Conservation (phyloP, 2,888 invertebrate genomes). For the Neoitamus cyanurus region DNA sequence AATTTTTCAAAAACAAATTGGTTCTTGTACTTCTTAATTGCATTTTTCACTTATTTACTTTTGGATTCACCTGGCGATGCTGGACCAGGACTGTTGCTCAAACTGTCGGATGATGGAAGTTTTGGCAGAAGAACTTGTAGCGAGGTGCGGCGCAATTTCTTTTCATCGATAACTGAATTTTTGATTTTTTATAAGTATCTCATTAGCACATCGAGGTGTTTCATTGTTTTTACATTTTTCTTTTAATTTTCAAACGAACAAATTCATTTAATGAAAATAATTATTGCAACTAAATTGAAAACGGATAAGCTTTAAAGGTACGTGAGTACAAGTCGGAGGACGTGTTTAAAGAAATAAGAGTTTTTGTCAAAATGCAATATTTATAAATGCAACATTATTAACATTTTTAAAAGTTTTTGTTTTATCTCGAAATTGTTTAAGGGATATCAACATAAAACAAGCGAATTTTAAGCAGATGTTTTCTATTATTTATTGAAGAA, state of each 20-base stretch:
- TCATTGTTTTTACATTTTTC: neutral
- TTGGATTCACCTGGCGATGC: constrained; percentile 69
- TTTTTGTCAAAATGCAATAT: neutral
- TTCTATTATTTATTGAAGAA: neutral
- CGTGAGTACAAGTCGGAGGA: neutral
- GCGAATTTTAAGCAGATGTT: neutral
- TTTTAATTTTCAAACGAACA: neutral
- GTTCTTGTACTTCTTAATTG: neutral
- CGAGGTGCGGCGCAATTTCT: constrained; percentile 66
- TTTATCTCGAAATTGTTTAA: neutral
- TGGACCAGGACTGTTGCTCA: constrained; percentile 71
- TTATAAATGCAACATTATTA: neutral
- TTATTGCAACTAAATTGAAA: neutral
- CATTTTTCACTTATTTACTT: constrained; percentile 7
- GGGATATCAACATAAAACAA: neutral
- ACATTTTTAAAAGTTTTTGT: neutral
- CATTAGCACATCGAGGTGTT: neutral
- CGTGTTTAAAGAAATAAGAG: neutral
- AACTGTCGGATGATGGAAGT: constrained; percentile 71
- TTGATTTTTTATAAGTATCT: neutral
- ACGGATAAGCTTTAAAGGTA: neutral
- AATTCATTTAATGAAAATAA: neutral
- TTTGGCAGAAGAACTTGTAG: constrained; percentile 69
- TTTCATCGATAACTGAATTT: constrained; percentile 58
- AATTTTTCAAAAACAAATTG: neutral